Evolutionary conservation across 2,797 vertebrate genomes (phyloP).

Genomic region (Serranus cabrilla): DNA sequence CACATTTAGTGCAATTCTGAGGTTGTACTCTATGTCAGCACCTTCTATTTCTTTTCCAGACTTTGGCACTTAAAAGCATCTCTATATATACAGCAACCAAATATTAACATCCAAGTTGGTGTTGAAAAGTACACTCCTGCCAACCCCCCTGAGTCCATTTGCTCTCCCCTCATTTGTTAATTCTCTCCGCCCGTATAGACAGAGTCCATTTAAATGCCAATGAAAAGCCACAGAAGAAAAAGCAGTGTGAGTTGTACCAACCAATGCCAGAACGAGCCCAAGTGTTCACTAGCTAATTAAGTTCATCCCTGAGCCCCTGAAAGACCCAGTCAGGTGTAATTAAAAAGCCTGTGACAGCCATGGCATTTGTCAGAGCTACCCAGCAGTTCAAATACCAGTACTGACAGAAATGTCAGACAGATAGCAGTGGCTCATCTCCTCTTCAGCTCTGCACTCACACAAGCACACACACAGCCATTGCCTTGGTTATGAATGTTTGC

Average conservation of each 20-base stretch:
- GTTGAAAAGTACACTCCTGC: conserved; percentile 35
- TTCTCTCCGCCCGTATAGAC: conserved; percentile 60
- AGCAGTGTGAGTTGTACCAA: conserved; percentile 75
- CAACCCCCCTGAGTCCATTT: conserved; percentile 44
- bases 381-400: conserved; percentile 94
- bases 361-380: conserved; percentile 96
- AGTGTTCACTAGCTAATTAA: conserved; percentile 90
- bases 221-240: conserved; percentile 54
- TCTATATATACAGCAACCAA: conserved; percentile 46
- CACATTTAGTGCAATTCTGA: conserved; percentile 29
- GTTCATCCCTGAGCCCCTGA: conserved; percentile 87
- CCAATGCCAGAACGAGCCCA: conserved; percentile 69
- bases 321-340: conserved; percentile 93
- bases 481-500: conserved; percentile 87
- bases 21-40: conserved; percentile 37
- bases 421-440: conserved; percentile 85
- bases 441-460: conserved; percentile 65
- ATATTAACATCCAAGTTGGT: conserved; percentile 48
- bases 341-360: conserved; percentile 95
- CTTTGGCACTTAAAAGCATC: conserved; percentile 43
- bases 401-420: conserved; percentile 98
- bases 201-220: conserved; percentile 74
- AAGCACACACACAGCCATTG: conserved; percentile 21
- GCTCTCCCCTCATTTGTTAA: conserved; percentile 59
- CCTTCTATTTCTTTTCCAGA: conserved; percentile 32